These are phyloP conservation scores for Penaeus japonicus DNA, from an alignment of 1,140 invertebrate species.

Conservation along the genomic window DNA sequence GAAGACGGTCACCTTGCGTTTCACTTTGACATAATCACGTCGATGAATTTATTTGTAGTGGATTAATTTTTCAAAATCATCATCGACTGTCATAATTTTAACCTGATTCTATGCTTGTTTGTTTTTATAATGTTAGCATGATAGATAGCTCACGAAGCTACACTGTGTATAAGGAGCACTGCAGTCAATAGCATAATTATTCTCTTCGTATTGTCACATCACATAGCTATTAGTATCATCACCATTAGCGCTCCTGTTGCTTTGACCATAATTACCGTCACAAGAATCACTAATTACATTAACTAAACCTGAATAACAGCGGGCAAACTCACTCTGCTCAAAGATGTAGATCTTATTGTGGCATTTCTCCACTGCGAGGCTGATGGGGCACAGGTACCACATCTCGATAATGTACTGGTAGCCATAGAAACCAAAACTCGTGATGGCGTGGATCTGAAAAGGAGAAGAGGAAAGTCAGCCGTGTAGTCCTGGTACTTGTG, in stretches of 20 bases:
- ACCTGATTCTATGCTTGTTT: too few relatives aligned
- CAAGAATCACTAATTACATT: not conserved
- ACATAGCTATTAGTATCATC: not conserved
- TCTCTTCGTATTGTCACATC: too few relatives aligned
- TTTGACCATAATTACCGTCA: not conserved
- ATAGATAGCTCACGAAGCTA: too few relatives aligned
- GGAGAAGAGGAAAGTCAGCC: not conserved
- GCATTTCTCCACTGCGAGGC: conserved; percentile 10
- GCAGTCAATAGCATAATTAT: too few relatives aligned
- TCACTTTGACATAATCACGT: too few relatives aligned
- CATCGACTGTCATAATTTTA: too few relatives aligned
- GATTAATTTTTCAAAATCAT: too few relatives aligned
- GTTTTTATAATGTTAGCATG: too few relatives aligned
- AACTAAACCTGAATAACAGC: not conserved
- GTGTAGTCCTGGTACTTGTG: not conserved
- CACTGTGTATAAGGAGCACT: too few relatives aligned
- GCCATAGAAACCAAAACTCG: conserved; percentile 22
- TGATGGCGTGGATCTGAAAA: conserved; percentile 20
- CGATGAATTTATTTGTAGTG: too few relatives aligned
- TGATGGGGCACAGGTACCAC: conserved; percentile 33
- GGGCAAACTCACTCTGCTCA: conserved; percentile 32
- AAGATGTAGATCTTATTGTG: conserved; percentile 51
- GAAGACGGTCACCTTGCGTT: too few relatives aligned
- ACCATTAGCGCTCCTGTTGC: not conserved
- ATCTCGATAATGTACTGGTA: conserved; percentile 36